Conservation (phyloP, 2,888 invertebrate genomes). For the Merodon equestris region DNA sequence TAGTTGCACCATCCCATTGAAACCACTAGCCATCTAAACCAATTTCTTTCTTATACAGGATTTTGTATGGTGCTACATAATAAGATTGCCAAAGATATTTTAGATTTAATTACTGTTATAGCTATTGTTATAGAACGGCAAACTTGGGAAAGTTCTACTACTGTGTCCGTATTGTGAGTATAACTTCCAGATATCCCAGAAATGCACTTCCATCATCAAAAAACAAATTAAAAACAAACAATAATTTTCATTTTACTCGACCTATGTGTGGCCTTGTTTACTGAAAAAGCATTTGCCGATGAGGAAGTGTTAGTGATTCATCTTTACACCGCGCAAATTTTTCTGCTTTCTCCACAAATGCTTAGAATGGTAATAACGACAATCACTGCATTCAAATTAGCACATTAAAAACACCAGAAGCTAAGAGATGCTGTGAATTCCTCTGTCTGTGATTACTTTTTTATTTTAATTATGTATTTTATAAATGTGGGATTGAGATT, state of each 20-base stretch:
- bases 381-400: slow-evolving; percentile 2
- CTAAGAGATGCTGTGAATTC: slow-evolving; percentile 58
- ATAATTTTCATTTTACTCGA: slow-evolving; percentile 65
- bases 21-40: too few relatives aligned
- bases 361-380: too few relatives aligned
- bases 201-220: slow-evolving; percentile 68
- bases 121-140: too few relatives aligned
- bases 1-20: too few relatives aligned
- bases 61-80: too few relatives aligned
- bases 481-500: slow-evolving; percentile 54
- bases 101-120: too few relatives aligned
- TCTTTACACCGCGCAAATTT: slow-evolving; percentile 55
- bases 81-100: too few relatives aligned
- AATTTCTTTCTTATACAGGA: too few relatives aligned
- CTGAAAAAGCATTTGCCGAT: slow-evolving; percentile 9
- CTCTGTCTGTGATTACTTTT: too few relatives aligned
- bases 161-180: too few relatives aligned
- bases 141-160: too few relatives aligned
- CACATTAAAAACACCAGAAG: slow-evolving; percentile 41
- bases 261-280: slow-evolving; percentile 54
- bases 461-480: too few relatives aligned
- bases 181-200: slow-evolving; percentile 30
- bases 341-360: neutral
- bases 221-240: slow-evolving; percentile 69
- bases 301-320: slow-evolving; percentile 51